Percentiles rank a stretch among this genome's conserved stretches.
phyloP scores from a whole-genome alignment of 1,140 invertebrate genomes.

The Pseudobourletiella spinata region DNA sequence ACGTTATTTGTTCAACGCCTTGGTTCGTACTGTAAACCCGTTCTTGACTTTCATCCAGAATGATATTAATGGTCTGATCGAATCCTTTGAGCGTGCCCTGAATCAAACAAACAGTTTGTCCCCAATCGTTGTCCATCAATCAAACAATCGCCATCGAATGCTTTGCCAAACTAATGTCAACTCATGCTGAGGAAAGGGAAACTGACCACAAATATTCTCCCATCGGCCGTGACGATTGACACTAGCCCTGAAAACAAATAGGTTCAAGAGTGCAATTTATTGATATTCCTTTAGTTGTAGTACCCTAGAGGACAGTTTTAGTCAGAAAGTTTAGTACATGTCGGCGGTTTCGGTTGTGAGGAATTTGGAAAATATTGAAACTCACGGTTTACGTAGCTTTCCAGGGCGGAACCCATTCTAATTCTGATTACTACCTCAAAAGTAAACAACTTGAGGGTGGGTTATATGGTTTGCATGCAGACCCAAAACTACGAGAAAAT shows the following conservation, averaged over 20 bases:
- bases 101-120: slow-evolving; percentile 38
- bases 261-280: neutral
- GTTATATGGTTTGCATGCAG: slow-evolving; percentile 8
- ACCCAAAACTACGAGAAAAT: no score
- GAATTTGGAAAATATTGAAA: neutral
- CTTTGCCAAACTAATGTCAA: neutral
- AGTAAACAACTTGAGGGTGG: neutral
- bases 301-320: no score
- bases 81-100: slow-evolving; percentile 82
- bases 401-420: slow-evolving; percentile 24
- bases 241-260: slow-evolving; percentile 59
- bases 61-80: slow-evolving; percentile 97
- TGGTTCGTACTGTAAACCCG: slow-evolving; percentile 83
- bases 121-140: neutral
- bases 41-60: slow-evolving; percentile 95
- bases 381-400: slow-evolving; percentile 32
- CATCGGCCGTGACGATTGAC: slow-evolving; percentile 88
- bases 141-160: neutral
- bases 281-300: no score
- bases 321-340: no score
- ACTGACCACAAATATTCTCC: slow-evolving; percentile 88
- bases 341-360: neutral
- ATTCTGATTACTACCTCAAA: neutral
- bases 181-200: neutral
- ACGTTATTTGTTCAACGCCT: slow-evolving; percentile 91